phyloP scores from a whole-genome alignment of 2,888 invertebrate species.

The Philereme vetulata region DNA sequence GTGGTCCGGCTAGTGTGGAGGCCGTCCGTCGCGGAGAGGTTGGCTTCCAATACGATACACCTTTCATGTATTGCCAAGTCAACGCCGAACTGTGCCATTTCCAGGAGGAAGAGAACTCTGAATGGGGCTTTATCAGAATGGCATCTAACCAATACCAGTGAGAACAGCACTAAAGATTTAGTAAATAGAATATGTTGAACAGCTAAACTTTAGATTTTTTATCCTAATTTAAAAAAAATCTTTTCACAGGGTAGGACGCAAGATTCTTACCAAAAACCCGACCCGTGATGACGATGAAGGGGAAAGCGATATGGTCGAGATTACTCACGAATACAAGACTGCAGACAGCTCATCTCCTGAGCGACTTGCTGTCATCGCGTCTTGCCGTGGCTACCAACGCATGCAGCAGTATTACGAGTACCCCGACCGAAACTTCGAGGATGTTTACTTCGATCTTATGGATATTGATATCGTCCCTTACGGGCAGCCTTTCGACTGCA shows the following conservation, averaged over 20 bases:
- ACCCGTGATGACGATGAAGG: constrained; percentile 85
- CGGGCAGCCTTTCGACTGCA: constrained; percentile 87
- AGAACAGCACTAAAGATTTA: constrained; percentile 49
- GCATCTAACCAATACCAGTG: constrained; percentile 87
- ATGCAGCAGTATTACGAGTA: constrained; percentile 85
- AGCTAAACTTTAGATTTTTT: too few relatives aligned
- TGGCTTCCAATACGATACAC: constrained; percentile 88
- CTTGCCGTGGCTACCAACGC: constrained; percentile 85
- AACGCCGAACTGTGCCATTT: constrained; percentile 91
- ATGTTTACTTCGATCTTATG: constrained; percentile 86
- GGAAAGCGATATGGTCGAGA: constrained; percentile 86
- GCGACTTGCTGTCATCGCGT: constrained; percentile 86
- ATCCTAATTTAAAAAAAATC: too few relatives aligned
- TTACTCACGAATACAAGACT: constrained; percentile 86
- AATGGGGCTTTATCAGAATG: constrained; percentile 87
- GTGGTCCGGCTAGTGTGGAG: constrained; percentile 87
- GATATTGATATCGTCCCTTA: constrained; percentile 86
- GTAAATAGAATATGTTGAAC: too few relatives aligned
- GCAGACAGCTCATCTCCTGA: constrained; percentile 86
- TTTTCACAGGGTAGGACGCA: constrained; percentile 85
- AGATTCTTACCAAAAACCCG: constrained; percentile 86
- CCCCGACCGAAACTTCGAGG: constrained; percentile 83
- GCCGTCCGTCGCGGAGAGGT: constrained; percentile 89
- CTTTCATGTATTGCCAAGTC: constrained; percentile 90
- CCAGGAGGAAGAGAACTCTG: constrained; percentile 86